Evolutionary conservation across 2,113 vertebrate genomes (phyloP).

Genomic region (Mormyrus lacerda): DNA sequence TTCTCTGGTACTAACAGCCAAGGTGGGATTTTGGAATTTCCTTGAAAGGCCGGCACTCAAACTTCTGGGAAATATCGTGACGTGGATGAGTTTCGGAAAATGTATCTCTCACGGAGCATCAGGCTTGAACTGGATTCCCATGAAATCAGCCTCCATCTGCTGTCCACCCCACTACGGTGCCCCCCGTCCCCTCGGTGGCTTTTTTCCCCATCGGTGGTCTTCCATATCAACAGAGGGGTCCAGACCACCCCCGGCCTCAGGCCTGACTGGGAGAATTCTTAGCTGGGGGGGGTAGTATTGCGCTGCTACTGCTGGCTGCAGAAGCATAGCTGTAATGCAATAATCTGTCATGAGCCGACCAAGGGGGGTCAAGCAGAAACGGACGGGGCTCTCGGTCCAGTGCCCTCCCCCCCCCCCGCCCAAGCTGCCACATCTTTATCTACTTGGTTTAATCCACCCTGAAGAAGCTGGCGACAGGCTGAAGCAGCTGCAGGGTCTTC

Average conservation of each 20-base stretch:
- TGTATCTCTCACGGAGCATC: neutral
- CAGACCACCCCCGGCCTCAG: neutral
- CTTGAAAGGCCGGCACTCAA: neutral
- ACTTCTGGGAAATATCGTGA: neutral
- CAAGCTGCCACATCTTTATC: neutral
- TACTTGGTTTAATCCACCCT: neutral
- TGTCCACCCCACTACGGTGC: neutral
- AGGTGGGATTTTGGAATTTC: neutral
- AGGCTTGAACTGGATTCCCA: neutral
- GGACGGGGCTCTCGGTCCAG: constrained; percentile 42
- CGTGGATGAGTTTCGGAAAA: neutral
- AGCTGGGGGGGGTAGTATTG: neutral
- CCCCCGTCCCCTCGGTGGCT: neutral
- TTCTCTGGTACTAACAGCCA: neutral
- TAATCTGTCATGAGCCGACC: constrained; percentile 52
- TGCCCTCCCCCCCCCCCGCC: constrained; percentile 13
- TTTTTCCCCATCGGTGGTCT: neutral
- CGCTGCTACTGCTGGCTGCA: constrained; percentile 46
- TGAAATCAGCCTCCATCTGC: neutral
- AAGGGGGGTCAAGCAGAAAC: constrained; percentile 30
- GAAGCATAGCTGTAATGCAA: constrained; percentile 52
- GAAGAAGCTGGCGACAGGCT: neutral
- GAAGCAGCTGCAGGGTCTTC: neutral
- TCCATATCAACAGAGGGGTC: neutral
- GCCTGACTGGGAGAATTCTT: neutral